phyloP scores from a whole-genome alignment of 2,113 vertebrate genomes.

The Albula glossodonta region DNA sequence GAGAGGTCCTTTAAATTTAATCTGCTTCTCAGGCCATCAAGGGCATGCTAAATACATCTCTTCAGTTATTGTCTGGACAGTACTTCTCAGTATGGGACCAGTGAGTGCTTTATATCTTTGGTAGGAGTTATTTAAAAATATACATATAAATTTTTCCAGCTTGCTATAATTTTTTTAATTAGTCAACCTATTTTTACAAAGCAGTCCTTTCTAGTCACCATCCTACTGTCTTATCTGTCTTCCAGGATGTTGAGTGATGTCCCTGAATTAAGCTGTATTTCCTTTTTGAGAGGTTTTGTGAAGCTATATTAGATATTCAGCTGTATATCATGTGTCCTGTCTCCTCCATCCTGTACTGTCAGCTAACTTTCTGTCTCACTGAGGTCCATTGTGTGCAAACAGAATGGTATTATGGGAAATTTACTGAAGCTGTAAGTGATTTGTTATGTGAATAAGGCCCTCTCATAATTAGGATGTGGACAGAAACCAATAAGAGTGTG shows the following conservation, averaged over 20 bases:
- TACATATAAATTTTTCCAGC: slow-evolving; percentile 49
- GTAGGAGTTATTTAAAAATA: background rate
- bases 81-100: slow-evolving; percentile 64
- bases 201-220: background rate
- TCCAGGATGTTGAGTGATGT: background rate
- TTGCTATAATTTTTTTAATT: slow-evolving; percentile 31
- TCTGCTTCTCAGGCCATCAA: slow-evolving; percentile 60
- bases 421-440: slow-evolving; percentile 3
- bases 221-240: background rate
- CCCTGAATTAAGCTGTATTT: background rate
- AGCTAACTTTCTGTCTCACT: background rate
- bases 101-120: slow-evolving; percentile 25
- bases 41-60: slow-evolving; percentile 65
- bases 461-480: slow-evolving; percentile 26
- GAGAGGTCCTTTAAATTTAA: slow-evolving; percentile 73
- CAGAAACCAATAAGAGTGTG: background rate
- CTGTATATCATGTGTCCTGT: slow-evolving; percentile 1
- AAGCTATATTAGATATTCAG: slow-evolving; percentile 3
- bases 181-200: background rate
- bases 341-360: background rate
- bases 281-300: background rate
- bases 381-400: background rate
- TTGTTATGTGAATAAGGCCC: slow-evolving; percentile 15
- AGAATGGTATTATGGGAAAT: slow-evolving; percentile 20
- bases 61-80: slow-evolving; percentile 67